These are phyloP conservation scores for Lemur catta DNA, from an alignment of 2,797 vertebrate species.

Conservation along the genomic window DNA sequence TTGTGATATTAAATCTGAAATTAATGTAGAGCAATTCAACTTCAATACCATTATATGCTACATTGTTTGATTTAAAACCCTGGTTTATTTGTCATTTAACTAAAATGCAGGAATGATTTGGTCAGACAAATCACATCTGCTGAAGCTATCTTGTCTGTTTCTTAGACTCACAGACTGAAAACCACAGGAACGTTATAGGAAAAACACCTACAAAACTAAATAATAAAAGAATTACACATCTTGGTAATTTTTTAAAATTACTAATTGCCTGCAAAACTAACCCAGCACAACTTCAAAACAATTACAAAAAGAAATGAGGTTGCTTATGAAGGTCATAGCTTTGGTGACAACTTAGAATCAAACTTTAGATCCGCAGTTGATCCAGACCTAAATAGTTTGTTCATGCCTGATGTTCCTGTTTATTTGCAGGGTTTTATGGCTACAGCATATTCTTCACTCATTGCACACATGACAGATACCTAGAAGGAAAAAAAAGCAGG, in stretches of 20 bases:
- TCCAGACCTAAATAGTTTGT: slow-evolving; percentile 91
- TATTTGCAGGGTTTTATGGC: slow-evolving; percentile 97
- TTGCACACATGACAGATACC: slow-evolving; percentile 97
- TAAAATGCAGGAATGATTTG: slow-evolving; percentile 81
- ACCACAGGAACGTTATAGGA: slow-evolving; percentile 92
- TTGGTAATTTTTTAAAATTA: slow-evolving; percentile 90
- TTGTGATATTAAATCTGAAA: slow-evolving; percentile 40
- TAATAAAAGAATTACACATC: slow-evolving; percentile 85
- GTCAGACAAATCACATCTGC: slow-evolving; percentile 82
- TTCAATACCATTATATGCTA: slow-evolving; percentile 83
- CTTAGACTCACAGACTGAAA: slow-evolving; percentile 83
- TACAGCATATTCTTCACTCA: slow-evolving; percentile 98
- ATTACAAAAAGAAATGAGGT: slow-evolving; percentile 92
- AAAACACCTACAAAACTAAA: slow-evolving; percentile 84
- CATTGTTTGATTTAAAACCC: slow-evolving; percentile 82
- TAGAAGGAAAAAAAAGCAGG: slow-evolving; percentile 79
- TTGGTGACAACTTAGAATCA: slow-evolving; percentile 95
- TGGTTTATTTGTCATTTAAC: slow-evolving; percentile 83
- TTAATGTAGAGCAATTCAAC: slow-evolving; percentile 67
- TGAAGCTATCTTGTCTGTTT: slow-evolving; percentile 78
- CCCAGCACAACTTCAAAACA: slow-evolving; percentile 90
- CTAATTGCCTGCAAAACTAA: slow-evolving; percentile 89
- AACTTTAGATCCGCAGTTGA: slow-evolving; percentile 94
- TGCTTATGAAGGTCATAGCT: slow-evolving; percentile 97
- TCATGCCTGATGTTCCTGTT: slow-evolving; percentile 86